Evolutionary conservation across 23 tunicate species (phyloP), one percentile per base, ranked within the genome.

Genomic region (Ciona savignyi): DNA sequence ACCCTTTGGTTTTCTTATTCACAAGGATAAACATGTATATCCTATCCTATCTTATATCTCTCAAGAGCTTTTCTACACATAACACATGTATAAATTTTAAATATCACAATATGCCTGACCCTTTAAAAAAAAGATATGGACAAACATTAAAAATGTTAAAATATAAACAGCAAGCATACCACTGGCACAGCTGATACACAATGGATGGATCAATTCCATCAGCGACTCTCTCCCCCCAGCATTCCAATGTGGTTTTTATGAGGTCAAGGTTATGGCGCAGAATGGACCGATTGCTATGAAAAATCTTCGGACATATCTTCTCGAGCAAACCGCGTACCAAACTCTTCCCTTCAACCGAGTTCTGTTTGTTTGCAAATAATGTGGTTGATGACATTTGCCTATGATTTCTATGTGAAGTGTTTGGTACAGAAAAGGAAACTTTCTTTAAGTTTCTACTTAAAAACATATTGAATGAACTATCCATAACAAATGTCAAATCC

Each of bases 231-330:
- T n/a, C 71, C 71, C 81, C 78, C 88, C 88, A 83, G 51, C 89
- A 90, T 62, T 90, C 89, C 35, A 90, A 32, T 0, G 74, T 80
- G 60, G 89, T 74, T 60, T 83, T 83, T 19, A 90, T 51, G 22
- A 90, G 68, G 23, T 70, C 85, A 29, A 90, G 34, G 61, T 90
- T 83, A 64, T 78, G 88, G 11, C 88, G 72, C 19, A 81, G 25
- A 48, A 79, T 51, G 3, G 89, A 19, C 0, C 75, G 69, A 48
- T 74, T 83, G 0, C 61, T 34, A n/a, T 32, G 29, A 9, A 34
- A 21, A 28, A 78, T 42, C 0, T 56, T 67, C 28, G 60, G 48
- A 49, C 68, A 78, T 49, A 90, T 27, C 3, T 67, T 60, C 73
- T 90, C 89, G 32, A 83, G 27, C 19, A 90, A 34, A 25, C 80